These are phyloP conservation scores for Papilio dardanus DNA, from an alignment of 1,140 invertebrate species.

Conservation along the genomic window DNA sequence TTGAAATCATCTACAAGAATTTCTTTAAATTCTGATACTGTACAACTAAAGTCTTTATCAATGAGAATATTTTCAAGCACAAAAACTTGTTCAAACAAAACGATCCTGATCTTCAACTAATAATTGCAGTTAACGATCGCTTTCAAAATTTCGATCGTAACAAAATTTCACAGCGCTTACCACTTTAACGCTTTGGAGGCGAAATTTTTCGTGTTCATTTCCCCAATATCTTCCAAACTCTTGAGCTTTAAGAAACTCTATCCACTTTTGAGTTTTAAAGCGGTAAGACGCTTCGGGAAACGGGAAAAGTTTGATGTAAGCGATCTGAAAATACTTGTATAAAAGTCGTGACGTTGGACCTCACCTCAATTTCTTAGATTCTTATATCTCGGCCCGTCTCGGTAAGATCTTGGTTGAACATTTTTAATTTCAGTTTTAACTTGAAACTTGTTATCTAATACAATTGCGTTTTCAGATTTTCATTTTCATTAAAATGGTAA, in stretches of 20 bases:
- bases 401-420: conserved; percentile 2
- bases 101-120: not conserved
- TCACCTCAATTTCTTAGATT: conserved; percentile 21
- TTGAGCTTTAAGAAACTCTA: conserved; percentile 39
- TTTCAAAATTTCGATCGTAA: conserved; percentile 23
- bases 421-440: conserved; percentile 11
- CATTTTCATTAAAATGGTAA: too few relatives aligned
- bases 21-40: not conserved
- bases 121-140: not conserved
- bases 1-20: not conserved
- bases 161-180: conserved; percentile 28
- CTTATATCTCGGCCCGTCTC: not conserved
- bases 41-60: not conserved
- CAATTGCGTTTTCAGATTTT: too few relatives aligned
- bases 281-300: conserved; percentile 28
- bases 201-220: conserved; percentile 35
- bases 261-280: conserved; percentile 35
- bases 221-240: conserved; percentile 35
- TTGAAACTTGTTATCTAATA: not conserved
- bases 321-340: conserved; percentile 33
- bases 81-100: not conserved
- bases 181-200: conserved; percentile 30
- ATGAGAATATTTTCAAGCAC: not conserved
- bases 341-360: conserved; percentile 33
- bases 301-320: conserved; percentile 36